Percentiles rank a stretch among this genome's conserved stretches.
Conservation (phyloP, 2,888 invertebrate species). For the Nebria salina region DNA sequence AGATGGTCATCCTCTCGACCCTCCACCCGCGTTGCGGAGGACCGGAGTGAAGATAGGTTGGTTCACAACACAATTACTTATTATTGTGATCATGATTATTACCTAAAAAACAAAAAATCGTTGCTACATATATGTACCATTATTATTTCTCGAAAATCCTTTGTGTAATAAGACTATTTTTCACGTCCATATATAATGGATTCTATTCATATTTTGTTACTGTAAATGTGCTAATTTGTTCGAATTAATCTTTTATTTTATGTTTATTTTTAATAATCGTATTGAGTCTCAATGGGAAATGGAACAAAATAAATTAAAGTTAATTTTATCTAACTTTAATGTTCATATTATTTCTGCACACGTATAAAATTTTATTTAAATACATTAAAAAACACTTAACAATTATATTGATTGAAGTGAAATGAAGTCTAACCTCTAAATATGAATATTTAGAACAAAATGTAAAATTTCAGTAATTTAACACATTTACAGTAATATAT, state of each 20-base stretch:
- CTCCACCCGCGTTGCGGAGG: slow-evolving; percentile 36
- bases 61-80: slow-evolving; percentile 46
- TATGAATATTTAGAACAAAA: neutral
- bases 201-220: slow-evolving; percentile 28
- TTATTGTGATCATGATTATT: slow-evolving; percentile 42
- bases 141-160: slow-evolving; percentile 23
- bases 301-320: too few relatives aligned
- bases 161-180: neutral
- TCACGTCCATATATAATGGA: neutral
- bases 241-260: neutral
- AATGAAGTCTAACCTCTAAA: neutral
- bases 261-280: neutral
- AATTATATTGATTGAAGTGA: neutral
- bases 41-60: slow-evolving; percentile 42
- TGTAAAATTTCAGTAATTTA: neutral
- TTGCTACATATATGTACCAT: slow-evolving; percentile 41
- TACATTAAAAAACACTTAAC: neutral
- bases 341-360: too few relatives aligned
- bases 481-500: neutral
- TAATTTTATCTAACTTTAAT: too few relatives aligned
- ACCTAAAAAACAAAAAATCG: slow-evolving; percentile 14
- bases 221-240: neutral
- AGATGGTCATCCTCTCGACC: slow-evolving; percentile 47
- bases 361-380: too few relatives aligned
- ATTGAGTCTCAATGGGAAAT: too few relatives aligned